Percentiles rank a stretch among this genome's conserved stretches.
Evolutionary conservation across 2,888 invertebrate genomes (phyloP).

Genomic region (Pseudoips prasinana): DNA sequence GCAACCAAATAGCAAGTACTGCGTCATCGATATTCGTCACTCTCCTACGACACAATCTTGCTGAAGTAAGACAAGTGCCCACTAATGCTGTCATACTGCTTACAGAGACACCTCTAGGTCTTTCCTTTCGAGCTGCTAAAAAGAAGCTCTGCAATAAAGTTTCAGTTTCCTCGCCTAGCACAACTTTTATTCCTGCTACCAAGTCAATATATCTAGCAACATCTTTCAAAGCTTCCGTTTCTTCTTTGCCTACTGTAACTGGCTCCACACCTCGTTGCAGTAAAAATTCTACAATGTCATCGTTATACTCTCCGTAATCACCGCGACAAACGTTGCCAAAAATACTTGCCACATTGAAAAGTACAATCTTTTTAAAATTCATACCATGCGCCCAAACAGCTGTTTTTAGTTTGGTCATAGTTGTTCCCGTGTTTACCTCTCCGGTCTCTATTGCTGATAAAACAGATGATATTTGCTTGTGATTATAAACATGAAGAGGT

Average conservation of each 20-base stretch:
- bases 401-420: conserved; percentile 46
- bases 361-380: conserved; percentile 59
- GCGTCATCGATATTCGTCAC: conserved; percentile 61
- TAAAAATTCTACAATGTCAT: conserved; percentile 58
- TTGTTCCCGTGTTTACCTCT: conserved; percentile 44
- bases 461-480: conserved; percentile 52
- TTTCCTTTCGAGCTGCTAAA: conserved; percentile 61
- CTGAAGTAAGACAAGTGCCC: conserved; percentile 54
- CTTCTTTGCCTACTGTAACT: conserved; percentile 38
- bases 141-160: conserved; percentile 59
- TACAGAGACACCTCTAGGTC: conserved; percentile 50
- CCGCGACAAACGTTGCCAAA: conserved; percentile 65
- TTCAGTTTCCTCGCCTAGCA: conserved; percentile 48
- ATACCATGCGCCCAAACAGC: conserved; percentile 71
- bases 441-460: conserved; percentile 59
- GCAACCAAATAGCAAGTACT: conserved; percentile 70
- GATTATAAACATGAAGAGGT: conserved; percentile 60
- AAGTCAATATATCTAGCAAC: conserved; percentile 54
- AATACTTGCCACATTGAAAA: conserved; percentile 59
- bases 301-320: conserved; percentile 56
- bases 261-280: conserved; percentile 50
- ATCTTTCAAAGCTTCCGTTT: conserved; percentile 48
- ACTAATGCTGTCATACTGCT: conserved; percentile 60
- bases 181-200: conserved; percentile 55
- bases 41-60: conserved; percentile 59